Evolutionary conservation across 2,113 vertebrate species (phyloP).

Genomic region (Suncus etruscus): DNA sequence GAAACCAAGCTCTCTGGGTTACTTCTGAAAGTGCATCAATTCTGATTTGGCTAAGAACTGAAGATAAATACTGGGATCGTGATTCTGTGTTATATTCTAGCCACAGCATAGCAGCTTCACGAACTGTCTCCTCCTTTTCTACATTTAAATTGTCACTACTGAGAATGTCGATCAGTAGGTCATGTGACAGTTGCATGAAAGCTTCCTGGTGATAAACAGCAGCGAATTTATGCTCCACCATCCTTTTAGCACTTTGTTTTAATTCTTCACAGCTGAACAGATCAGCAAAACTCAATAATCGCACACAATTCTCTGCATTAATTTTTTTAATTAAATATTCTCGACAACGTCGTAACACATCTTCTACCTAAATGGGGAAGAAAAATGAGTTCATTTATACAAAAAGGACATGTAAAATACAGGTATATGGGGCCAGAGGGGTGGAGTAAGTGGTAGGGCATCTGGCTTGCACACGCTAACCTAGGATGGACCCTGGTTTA

Average conservation of each 20-base stretch:
- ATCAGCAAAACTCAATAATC: constrained; percentile 97
- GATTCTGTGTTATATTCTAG: constrained; percentile 98
- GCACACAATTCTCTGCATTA: constrained; percentile 97
- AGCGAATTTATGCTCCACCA: constrained; percentile 99
- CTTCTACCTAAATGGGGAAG: constrained; percentile 93
- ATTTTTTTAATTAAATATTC: constrained; percentile 99
- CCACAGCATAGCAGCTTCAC: constrained; percentile 99
- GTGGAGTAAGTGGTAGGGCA: no score
- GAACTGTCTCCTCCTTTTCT: constrained; percentile 98
- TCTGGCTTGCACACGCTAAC: no score
- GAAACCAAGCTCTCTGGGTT: constrained; percentile 98
- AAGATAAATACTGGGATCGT: constrained; percentile 97
- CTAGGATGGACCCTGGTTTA: no score
- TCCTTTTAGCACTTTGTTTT: constrained; percentile 97
- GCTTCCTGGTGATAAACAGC: constrained; percentile 96
- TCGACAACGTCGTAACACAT: constrained; percentile 94
- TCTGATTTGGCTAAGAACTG: constrained; percentile 98
- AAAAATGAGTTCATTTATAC: constrained; percentile 7
- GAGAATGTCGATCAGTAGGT: constrained; percentile 96
- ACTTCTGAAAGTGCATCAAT: constrained; percentile 99
- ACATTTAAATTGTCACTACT: constrained; percentile 99
- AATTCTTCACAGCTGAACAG: constrained; percentile 98
- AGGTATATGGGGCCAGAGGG: background rate
- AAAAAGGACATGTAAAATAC: background rate
- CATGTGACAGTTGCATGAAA: constrained; percentile 97